Evolutionary conservation across 2,113 vertebrate genomes (phyloP).

Genomic region (Meriones unguiculatus): DNA sequence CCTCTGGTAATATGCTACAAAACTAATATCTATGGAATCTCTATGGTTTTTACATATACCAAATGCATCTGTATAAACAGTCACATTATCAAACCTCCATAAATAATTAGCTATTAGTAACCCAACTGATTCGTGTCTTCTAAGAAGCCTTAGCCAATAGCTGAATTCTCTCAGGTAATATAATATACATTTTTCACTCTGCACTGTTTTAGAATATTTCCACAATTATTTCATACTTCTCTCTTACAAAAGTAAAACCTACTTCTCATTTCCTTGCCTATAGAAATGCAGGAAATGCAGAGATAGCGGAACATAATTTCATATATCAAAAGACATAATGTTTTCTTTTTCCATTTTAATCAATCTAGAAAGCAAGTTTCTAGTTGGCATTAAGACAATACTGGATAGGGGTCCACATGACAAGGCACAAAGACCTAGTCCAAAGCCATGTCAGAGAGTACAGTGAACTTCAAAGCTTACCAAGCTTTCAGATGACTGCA

Average conservation of each 20-base stretch:
- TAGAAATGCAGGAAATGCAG: not conserved
- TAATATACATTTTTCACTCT: not conserved
- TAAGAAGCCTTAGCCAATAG: not conserved
- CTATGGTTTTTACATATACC: not conserved
- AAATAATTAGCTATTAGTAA: not conserved
- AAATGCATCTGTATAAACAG: not conserved
- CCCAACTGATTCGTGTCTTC: not conserved
- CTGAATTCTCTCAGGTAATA: not conserved
- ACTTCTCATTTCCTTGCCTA: not conserved
- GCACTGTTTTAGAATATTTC: constrained; percentile 32
- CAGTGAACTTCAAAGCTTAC: not conserved
- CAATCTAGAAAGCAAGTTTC: not conserved
- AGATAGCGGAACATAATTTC: not conserved
- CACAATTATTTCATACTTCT: not conserved
- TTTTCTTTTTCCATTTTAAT: not conserved
- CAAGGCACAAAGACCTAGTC: not conserved
- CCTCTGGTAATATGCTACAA: not conserved
- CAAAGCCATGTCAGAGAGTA: not conserved
- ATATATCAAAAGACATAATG: not conserved
- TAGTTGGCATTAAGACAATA: not conserved
- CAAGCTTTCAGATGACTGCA: not conserved
- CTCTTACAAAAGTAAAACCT: not conserved
- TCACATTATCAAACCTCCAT: not conserved
- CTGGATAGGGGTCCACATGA: not conserved
- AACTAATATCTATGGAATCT: not conserved